A percentile compares a stretch with the other conserved stretches of the same genome.
These are phyloP conservation scores for Teinopalpus imperialis DNA, from an alignment of 2,888 invertebrate genomes.

Conservation along the genomic window DNA sequence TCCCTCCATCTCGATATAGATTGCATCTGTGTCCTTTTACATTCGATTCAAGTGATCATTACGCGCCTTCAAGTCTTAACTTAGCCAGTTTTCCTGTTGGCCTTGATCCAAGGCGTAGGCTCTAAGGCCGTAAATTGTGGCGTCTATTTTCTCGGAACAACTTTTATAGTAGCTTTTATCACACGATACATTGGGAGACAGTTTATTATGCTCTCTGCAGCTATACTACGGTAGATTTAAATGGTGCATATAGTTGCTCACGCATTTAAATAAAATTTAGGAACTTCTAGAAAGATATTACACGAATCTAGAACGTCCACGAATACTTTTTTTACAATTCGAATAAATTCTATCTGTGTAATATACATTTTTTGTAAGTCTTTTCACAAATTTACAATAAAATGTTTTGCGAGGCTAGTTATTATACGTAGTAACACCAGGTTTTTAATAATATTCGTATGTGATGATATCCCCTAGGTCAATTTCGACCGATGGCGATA, in stretches of 20 bases:
- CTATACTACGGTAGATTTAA: not conserved
- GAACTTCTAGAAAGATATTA: too few species aligned
- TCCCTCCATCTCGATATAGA: conserved; percentile 20
- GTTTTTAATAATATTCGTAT: too few species aligned
- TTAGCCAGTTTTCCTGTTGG: conserved; percentile 26
- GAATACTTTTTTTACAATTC: too few species aligned
- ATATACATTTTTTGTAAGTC: too few species aligned
- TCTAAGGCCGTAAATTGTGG: conserved; percentile 18
- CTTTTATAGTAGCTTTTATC: conserved; percentile 16
- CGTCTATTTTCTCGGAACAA: conserved; percentile 17
- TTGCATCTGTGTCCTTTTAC: conserved; percentile 21
- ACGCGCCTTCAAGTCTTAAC: conserved; percentile 13
- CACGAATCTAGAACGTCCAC: too few species aligned
- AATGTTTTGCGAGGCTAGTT: too few species aligned
- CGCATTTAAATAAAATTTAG: too few species aligned
- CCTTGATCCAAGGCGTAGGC: conserved; percentile 27
- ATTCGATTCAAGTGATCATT: conserved; percentile 20
- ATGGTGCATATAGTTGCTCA: not conserved
- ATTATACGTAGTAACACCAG: too few species aligned
- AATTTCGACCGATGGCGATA: too few species aligned
- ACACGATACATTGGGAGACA: conserved; percentile 8
- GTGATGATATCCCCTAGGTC: too few species aligned
- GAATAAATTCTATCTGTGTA: too few species aligned
- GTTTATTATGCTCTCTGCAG: not conserved
- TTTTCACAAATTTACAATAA: too few species aligned